phyloP scores from a whole-genome alignment of 2,797 vertebrate genomes.

The Diplodus sargus region DNA sequence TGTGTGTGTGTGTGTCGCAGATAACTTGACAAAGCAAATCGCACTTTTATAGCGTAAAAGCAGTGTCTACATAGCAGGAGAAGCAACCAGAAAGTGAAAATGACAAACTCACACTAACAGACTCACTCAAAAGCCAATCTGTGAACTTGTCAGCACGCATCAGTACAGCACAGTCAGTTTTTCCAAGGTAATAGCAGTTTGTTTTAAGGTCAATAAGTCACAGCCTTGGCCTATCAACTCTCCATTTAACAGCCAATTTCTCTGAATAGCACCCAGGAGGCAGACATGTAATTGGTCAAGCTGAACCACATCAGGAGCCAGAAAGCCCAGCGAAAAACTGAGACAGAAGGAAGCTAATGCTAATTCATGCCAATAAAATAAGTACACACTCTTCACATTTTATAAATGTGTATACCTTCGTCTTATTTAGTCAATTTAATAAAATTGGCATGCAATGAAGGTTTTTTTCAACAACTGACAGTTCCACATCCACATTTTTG shows the following conservation, averaged over 20 bases:
- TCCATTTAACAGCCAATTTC: constrained; percentile 50
- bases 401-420: no score
- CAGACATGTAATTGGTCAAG: constrained; percentile 1
- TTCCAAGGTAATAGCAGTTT: constrained; percentile 42
- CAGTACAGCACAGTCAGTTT: constrained; percentile 35
- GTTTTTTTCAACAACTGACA: no score
- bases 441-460: no score
- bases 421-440: no score
- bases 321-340: not conserved
- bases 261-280: not conserved
- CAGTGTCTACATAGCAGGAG: constrained; percentile 28
- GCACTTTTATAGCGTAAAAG: constrained; percentile 39
- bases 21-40: constrained; percentile 30
- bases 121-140: constrained; percentile 26
- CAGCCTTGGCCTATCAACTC: not conserved
- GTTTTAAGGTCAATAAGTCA: constrained; percentile 47
- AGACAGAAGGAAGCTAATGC: not conserved
- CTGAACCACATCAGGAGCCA: not conserved
- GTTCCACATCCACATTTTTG: no score
- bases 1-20: not conserved
- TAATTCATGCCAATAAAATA: not conserved
- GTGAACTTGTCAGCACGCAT: constrained; percentile 47
- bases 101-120: constrained; percentile 27
- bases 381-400: not conserved
- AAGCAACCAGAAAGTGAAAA: constrained; percentile 38